phyloP scores from a whole-genome alignment of 2,113 vertebrate genomes.

The Riparia riparia region DNA sequence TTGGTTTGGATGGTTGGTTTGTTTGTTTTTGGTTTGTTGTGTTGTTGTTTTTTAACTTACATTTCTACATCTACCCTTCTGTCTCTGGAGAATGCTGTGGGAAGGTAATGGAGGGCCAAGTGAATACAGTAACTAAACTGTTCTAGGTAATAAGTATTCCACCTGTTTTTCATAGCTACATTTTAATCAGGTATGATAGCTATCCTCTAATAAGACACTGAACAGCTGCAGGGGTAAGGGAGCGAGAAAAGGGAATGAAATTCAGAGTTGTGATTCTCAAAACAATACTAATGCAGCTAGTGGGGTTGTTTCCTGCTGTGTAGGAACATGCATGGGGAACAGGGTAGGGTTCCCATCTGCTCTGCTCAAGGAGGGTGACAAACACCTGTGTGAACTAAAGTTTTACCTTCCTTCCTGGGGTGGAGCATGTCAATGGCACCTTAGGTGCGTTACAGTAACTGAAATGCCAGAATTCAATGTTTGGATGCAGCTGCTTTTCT shows the following conservation, averaged over 20 bases:
- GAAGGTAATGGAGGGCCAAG: neutral
- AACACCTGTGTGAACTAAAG: neutral
- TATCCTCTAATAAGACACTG: neutral
- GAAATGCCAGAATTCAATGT: neutral
- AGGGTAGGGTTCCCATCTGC: neutral
- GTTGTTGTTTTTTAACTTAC: neutral
- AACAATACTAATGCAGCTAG: neutral
- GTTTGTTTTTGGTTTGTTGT: too few species aligned
- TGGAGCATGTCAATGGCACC: neutral
- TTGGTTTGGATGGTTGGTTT: neutral
- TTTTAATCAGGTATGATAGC: neutral
- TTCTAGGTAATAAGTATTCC: neutral
- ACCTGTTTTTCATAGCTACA: neutral
- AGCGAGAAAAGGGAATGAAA: conserved; percentile 3
- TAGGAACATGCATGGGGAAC: neutral
- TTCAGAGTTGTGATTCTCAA: neutral
- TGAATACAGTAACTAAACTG: neutral
- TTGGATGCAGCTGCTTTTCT: neutral
- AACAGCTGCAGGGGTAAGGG: neutral
- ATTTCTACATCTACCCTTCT: neutral
- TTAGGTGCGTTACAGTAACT: neutral
- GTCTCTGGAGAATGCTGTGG: neutral
- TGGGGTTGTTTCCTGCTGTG: neutral
- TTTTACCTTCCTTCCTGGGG: neutral
- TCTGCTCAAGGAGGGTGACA: neutral